Conservation (phyloP, 2,888 invertebrate species). For the Rhopalosiphum nymphaeae region DNA sequence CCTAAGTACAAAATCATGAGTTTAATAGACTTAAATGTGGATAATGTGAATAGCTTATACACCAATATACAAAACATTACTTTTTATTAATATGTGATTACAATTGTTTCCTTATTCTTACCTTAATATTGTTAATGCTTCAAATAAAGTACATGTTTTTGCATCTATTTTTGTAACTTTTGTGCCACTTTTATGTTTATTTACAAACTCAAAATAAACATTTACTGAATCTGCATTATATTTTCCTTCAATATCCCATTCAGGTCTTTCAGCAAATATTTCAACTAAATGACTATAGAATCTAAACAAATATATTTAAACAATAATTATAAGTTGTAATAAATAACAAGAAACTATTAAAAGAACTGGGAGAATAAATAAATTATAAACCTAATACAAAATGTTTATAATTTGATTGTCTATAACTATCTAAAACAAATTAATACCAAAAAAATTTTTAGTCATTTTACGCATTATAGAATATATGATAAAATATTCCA, state of each 20-base stretch:
- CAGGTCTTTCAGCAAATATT: constrained; percentile 78
- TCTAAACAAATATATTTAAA: constrained; percentile 70
- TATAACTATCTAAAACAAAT: background rate
- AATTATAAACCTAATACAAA: background rate
- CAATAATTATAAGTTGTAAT: background rate
- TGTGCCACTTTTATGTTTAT: constrained; percentile 1
- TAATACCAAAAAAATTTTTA: background rate
- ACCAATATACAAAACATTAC: no score
- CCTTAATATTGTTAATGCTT: constrained; percentile 43
- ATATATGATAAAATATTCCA: background rate
- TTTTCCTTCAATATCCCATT: constrained; percentile 79
- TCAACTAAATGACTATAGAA: constrained; percentile 73
- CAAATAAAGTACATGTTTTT: constrained; percentile 36
- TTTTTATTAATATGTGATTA: background rate
- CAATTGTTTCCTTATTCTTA: constrained; percentile 4
- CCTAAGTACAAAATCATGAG: no score
- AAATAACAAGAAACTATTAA: background rate
- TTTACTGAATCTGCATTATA: constrained; percentile 76
- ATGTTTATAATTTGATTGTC: background rate
- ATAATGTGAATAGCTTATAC: no score
- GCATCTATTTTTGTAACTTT: constrained; percentile 45
- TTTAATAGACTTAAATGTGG: no score
- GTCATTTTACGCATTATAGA: background rate
- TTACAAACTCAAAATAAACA: constrained; percentile 79
- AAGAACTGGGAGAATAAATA: background rate